Evolutionary conservation across 2,888 invertebrate species (phyloP), one percentile per base, ranked within the genome.

Genomic region (Phania funesta): DNA sequence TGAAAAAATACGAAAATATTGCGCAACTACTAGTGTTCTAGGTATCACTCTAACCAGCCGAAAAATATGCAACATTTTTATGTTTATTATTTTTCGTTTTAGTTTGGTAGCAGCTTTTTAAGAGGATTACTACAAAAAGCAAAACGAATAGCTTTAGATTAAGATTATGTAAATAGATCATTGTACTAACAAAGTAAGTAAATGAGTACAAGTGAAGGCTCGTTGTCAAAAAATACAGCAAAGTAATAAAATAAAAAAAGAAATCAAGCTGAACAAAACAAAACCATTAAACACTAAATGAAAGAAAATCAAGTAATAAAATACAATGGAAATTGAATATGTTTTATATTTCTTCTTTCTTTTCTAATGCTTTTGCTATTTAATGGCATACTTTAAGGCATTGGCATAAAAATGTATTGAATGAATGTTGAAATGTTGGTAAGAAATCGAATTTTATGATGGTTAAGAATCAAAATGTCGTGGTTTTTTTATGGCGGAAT

Each of bases 91-190:
- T 3, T 38, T 35, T 74, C 64, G 50, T 60, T 26, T 50, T 24
- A 54, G 46, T 18, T 62, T 67, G 22, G 29, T 50, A 3, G 41
- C n/a, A n/a, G 18, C 44, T 65, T 75, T 75, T 75, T 82, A 82
- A 82, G 78, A 82, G 82, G 82, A 82, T 82, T 82, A 82, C 70
- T 48, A 58, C 24, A 67, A 68, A 82, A 74, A 73, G 70, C 65
- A 78, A 4, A 78, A 82, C 64, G 74, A 78, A 82, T 74, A 52
- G 74, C 82, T 82, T 82, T 78, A 75, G 82, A 82, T 82, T 82
- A 82, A 82, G 82, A 82, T 82, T 82, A 82, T 82, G 82, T 78
- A 82, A 82, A 82, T 82, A 82, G 78, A 82, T 82, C 82, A 82
- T 75, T 82, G 82, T 82, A 74, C 74, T 78, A 68, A 82, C 74